These are phyloP conservation scores for Erythrocebus patas DNA, from an alignment of 2,113 vertebrate genomes.

Conservation along the genomic window DNA sequence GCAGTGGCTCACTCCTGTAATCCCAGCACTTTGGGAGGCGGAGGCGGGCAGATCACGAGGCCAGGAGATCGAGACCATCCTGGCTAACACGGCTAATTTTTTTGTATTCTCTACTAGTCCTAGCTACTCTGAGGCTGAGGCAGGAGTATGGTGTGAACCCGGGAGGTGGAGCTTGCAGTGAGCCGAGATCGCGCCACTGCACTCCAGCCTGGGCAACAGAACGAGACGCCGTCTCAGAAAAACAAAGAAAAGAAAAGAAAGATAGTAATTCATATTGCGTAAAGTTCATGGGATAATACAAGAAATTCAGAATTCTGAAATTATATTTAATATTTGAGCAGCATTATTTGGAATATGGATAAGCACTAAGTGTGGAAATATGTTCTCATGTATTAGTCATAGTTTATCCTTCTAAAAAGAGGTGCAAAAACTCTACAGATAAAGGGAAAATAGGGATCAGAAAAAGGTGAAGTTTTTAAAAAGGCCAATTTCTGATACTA, in stretches of 20 bases:
- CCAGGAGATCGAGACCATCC: no score
- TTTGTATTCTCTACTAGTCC: no score
- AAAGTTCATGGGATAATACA: not conserved
- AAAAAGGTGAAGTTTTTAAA: constrained; percentile 4
- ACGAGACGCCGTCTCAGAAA: no score
- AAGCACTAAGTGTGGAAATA: not conserved
- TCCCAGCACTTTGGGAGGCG: no score
- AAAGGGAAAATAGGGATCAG: not conserved
- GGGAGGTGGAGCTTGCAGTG: no score
- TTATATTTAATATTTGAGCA: constrained; percentile 31
- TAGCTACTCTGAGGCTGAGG: no score
- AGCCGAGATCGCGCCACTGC: no score
- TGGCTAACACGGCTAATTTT: no score
- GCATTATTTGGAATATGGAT: not conserved
- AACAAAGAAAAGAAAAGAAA: not conserved
- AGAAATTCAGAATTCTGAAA: constrained; percentile 27
- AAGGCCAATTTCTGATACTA: not conserved
- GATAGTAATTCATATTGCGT: not conserved
- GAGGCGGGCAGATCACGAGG: no score
- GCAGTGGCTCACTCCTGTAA: no score
- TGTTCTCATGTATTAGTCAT: not conserved
- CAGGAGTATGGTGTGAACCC: no score
- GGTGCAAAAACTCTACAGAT: not conserved
- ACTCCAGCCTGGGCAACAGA: no score
- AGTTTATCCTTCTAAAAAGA: constrained; percentile 41